These are phyloP conservation scores for Himalopsyche phryganea DNA, from an alignment of 1,140 invertebrate species.

Conservation along the genomic window DNA sequence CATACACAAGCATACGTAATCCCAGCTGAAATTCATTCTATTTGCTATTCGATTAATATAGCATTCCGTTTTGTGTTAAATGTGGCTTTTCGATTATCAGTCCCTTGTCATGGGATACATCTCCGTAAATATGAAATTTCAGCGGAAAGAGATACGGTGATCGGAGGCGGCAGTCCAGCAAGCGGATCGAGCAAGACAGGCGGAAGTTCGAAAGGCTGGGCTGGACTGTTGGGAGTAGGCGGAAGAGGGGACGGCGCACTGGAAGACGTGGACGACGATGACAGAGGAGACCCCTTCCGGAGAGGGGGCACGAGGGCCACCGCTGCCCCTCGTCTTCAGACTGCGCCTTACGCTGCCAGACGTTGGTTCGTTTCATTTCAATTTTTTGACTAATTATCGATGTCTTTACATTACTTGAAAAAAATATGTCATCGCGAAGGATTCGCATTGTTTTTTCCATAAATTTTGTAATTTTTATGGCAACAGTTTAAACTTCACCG, in stretches of 20 bases:
- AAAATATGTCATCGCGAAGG: too few species aligned
- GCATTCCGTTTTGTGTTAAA: too few species aligned
- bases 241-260: conserved; percentile 55
- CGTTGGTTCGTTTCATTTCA: too few species aligned
- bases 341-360: conserved; percentile 8
- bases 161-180: conserved; percentile 29
- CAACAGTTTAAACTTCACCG: too few species aligned
- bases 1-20: too few species aligned
- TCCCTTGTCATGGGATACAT: not conserved
- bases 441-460: too few species aligned
- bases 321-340: conserved; percentile 64
- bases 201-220: conserved; percentile 39
- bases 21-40: too few species aligned
- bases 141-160: conserved; percentile 32
- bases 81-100: too few species aligned
- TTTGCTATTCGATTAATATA: too few species aligned
- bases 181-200: conserved; percentile 16
- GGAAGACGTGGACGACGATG: conserved; percentile 64
- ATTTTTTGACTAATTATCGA: too few species aligned
- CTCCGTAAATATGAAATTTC: conserved; percentile 4
- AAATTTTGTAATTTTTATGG: too few species aligned
- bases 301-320: conserved; percentile 73
- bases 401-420: too few species aligned
- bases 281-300: conserved; percentile 61
- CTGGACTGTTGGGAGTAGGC: conserved; percentile 32